A percentile compares a stretch with the other conserved stretches of the same genome.
These are phyloP conservation scores for Baccha elongata DNA, from an alignment of 2,888 invertebrate genomes.

Conservation along the genomic window DNA sequence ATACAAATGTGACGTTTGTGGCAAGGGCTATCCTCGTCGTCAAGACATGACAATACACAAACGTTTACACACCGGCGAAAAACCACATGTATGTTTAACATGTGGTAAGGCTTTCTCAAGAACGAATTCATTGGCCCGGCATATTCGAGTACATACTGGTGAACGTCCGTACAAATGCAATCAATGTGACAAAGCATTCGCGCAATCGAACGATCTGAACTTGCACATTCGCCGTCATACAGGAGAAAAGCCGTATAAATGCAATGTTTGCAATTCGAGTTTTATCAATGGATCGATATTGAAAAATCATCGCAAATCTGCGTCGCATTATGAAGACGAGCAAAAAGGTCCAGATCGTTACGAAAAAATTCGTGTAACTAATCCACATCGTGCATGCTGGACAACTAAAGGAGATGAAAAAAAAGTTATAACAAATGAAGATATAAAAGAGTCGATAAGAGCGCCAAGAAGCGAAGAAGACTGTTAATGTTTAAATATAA, in stretches of 20 bases:
- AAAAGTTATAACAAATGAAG: conserved; percentile 11
- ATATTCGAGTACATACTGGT: conserved; percentile 85
- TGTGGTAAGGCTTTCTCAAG: conserved; percentile 84
- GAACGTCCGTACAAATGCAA: conserved; percentile 85
- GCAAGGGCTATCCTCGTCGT: conserved; percentile 85
- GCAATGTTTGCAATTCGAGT: conserved; percentile 86
- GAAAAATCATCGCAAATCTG: conserved; percentile 86
- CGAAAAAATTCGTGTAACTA: conserved; percentile 78
- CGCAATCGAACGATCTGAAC: conserved; percentile 89
- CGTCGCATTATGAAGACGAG: conserved; percentile 83
- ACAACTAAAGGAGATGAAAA: conserved; percentile 39
- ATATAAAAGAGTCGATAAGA: conserved; percentile 4
- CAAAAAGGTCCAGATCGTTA: conserved; percentile 77
- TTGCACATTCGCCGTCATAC: conserved; percentile 88
- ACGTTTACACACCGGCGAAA: conserved; percentile 85
- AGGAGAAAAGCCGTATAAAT: conserved; percentile 86
- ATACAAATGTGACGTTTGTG: conserved; percentile 85
- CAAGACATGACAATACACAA: conserved; percentile 85
- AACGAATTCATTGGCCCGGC: conserved; percentile 85
- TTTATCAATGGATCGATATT: conserved; percentile 87
- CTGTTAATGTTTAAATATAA: not conserved
- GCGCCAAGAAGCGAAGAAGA: not conserved
- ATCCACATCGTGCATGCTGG: conserved; percentile 66
- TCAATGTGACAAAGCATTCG: conserved; percentile 83
- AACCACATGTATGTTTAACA: conserved; percentile 82